Evolutionary conservation across 2,797 vertebrate species (phyloP).

Genomic region (Perodicticus potto): DNA sequence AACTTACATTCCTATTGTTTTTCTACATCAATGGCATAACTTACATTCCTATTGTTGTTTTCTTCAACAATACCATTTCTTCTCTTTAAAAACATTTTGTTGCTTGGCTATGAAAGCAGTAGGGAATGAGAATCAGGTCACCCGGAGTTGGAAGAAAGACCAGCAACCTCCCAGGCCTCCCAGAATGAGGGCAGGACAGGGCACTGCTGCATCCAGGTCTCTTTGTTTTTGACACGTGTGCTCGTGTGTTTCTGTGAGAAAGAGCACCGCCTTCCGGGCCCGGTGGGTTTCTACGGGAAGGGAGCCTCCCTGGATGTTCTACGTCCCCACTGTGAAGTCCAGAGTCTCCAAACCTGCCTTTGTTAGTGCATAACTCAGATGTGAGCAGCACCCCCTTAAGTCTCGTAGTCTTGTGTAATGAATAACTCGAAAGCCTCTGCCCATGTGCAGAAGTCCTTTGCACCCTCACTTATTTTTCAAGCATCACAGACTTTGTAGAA

Average conservation of each 20-base stretch:
- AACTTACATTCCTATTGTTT: too few species aligned
- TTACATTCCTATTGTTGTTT: neutral
- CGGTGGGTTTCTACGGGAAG: neutral
- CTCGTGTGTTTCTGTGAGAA: neutral
- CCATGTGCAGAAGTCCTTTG: neutral
- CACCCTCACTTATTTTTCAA: neutral
- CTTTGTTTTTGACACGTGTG: neutral
- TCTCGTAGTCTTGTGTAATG: neutral
- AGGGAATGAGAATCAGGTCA: neutral
- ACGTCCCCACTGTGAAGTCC: neutral
- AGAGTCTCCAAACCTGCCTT: neutral
- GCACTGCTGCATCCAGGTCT: accelerated
- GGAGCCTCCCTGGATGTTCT: neutral
- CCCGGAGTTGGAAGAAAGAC: neutral
- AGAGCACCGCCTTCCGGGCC: neutral
- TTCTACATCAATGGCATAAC: too few species aligned
- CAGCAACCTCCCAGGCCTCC: neutral
- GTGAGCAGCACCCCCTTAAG: neutral
- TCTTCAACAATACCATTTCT: neutral
- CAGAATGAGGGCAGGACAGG: neutral
- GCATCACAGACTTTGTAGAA: neutral
- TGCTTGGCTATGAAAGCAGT: neutral
- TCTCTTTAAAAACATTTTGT: neutral
- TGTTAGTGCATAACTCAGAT: neutral
- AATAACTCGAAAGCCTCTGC: neutral